Conservation (phyloP, 2,113 vertebrate genomes). For the Ameiurus melas region DNA sequence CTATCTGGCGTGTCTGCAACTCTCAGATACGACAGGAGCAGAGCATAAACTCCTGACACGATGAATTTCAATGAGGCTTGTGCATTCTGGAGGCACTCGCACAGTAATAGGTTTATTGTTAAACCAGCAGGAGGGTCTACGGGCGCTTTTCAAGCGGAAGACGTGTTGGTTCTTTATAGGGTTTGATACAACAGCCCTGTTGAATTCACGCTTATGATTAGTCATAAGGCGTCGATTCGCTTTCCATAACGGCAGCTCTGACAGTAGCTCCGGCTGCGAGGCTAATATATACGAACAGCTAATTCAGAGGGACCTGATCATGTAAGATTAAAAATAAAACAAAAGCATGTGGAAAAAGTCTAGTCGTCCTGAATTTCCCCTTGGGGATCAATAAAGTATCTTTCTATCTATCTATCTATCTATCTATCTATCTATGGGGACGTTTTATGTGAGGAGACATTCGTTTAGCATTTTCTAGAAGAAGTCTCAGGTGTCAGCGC, state of each 20-base stretch:
- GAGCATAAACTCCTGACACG: conserved; percentile 38
- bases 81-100: neutral
- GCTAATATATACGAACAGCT: neutral
- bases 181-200: neutral
- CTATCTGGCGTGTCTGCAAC: conserved; percentile 9
- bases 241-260: neutral
- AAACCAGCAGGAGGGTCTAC: neutral
- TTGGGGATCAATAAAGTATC: too few species aligned
- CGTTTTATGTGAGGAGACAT: neutral
- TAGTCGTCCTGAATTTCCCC: too few species aligned
- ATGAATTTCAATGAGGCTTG: conserved; percentile 40
- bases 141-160: neutral
- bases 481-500: too few species aligned
- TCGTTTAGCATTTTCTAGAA: neutral
- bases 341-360: neutral
- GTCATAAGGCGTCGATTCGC: too few species aligned
- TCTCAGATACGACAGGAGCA: conserved; percentile 28
- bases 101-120: neutral
- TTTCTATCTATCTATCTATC: too few species aligned
- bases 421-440: too few species aligned
- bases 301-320: neutral
- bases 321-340: neutral
- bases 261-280: neutral
- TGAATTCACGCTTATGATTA: neutral
- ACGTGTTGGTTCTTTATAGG: neutral